phyloP scores from a whole-genome alignment of 2,888 invertebrate species.

The Tuberolachnus salignus region DNA sequence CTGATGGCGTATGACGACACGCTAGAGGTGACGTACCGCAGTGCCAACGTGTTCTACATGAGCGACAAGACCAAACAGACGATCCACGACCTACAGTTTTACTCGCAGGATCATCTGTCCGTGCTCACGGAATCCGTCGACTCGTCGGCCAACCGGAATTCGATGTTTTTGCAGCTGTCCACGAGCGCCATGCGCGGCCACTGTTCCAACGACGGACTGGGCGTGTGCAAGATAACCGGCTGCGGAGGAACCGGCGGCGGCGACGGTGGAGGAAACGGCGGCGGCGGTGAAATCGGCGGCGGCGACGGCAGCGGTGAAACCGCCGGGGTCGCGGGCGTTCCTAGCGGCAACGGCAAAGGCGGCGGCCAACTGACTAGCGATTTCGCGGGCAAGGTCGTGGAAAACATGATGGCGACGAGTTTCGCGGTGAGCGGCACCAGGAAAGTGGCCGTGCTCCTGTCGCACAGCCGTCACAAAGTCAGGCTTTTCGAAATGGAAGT shows the following conservation, averaged over 20 bases:
- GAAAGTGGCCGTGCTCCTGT: constrained; percentile 83
- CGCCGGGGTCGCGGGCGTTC: too few relatives aligned
- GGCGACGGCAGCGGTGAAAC: background rate
- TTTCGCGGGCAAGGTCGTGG: constrained; percentile 66
- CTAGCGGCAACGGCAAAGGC: background rate
- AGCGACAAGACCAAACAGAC: constrained; percentile 58
- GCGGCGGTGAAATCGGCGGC: background rate
- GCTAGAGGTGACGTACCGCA: constrained; percentile 23
- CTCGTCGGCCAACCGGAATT: constrained; percentile 19
- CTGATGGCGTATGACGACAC: constrained; percentile 46
- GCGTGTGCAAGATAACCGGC: background rate
- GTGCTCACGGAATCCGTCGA: constrained; percentile 68
- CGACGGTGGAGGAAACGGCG: background rate
- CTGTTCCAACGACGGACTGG: constrained; percentile 31
- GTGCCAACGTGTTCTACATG: constrained; percentile 39
- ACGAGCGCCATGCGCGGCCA: constrained; percentile 38
- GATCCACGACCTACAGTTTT: constrained; percentile 77
- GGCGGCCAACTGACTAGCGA: constrained; percentile 6
- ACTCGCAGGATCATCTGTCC: constrained; percentile 75
- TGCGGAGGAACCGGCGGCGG: background rate
- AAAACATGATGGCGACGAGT: constrained; percentile 71
- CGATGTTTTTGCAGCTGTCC: constrained; percentile 56
- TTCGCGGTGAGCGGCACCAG: constrained; percentile 85
- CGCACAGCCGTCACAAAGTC: constrained; percentile 79
- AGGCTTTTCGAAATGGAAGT: constrained; percentile 91